Base-by-base conservation (phyloP, 2,797 vertebrate species). In the Phrynocephalus guinanensis region DNA sequence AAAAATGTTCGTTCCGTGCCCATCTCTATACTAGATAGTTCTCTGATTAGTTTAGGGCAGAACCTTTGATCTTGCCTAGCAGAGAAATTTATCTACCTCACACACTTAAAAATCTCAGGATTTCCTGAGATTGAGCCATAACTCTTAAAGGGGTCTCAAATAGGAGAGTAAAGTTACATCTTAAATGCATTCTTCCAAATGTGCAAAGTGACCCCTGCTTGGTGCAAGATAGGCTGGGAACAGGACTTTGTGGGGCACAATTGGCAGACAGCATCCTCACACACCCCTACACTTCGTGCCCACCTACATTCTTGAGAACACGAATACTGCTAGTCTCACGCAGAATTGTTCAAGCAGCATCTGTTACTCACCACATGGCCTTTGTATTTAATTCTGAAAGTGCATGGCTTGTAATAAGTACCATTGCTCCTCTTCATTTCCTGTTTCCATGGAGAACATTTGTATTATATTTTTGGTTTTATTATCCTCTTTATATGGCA, bases 401-500 rank as follows among this genome's bases (percentile, higher is more conserved):
- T 44, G n/a, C 6, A 67, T 67, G 38, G 33, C 33, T 66, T 79
- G 30, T 44, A 83, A 72, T 88, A 88, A 63, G 26, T 26, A 63
- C 56, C 28, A 30, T 22, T 30, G 79, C 75, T 56, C n/a, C 24
- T 79, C n/a, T 75, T 60, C 77, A 71, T 84, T 88, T 79, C 76
- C 82, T 72, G 50, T 84, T 88, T 72, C 11, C 38, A 44, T 50
- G 66, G 30, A 60, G 33, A 70, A 79, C 28, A 52, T 30, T 89
- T 78, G 0, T 0, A 50, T 56, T 38, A 30, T 83, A 63, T 44
- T 63, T 44, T 16, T 83, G 52, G 11, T 60, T 87, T 79, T 87
- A 83, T 78, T 84, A 63, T 71, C 28, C 5, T 48, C 38, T 71
- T 28, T 79, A 68, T 60, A 68, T 76, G 63, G 83, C 86, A 79